These are phyloP conservation scores for Austrofundulus limnaeus DNA, from an alignment of 2,113 vertebrate genomes.

Conservation along the genomic window DNA sequence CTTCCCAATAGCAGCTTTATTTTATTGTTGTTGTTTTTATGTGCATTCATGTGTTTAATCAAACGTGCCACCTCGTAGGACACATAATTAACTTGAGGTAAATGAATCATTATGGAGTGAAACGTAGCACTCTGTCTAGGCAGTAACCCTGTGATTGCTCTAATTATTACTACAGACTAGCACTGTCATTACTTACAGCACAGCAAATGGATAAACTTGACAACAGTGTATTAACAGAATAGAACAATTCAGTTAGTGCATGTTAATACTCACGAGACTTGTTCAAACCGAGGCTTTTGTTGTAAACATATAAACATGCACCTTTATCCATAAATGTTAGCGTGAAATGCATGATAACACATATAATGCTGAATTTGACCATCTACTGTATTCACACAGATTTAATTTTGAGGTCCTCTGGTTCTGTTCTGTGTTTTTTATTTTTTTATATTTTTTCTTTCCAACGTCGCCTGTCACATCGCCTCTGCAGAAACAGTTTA, in stretches of 20 bases:
- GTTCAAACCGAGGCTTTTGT: constrained; percentile 3
- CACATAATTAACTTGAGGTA: constrained; percentile 67
- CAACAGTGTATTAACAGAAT: constrained; percentile 33
- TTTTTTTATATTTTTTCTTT: constrained; percentile 5
- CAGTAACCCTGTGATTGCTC: constrained; percentile 56
- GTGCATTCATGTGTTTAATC: constrained; percentile 66
- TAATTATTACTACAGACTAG: constrained; percentile 60
- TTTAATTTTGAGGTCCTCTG: constrained; percentile 6
- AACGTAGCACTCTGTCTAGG: constrained; percentile 52
- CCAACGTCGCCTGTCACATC: constrained; percentile 37
- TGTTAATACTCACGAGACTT: constrained; percentile 21
- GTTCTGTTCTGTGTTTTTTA: constrained; percentile 12
- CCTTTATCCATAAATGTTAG: neutral
- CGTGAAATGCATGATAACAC: neutral
- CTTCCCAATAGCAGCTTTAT: constrained; percentile 39
- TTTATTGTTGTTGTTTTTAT: constrained; percentile 63
- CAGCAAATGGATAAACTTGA: constrained; percentile 53
- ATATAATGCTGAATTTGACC: neutral
- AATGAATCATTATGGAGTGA: constrained; percentile 68
- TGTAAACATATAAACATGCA: neutral
- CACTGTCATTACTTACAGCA: constrained; percentile 50
- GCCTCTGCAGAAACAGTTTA: constrained; percentile 46
- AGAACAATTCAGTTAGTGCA: constrained; percentile 32
- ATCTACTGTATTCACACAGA: neutral
- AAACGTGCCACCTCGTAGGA: constrained; percentile 58